Base-by-base conservation (phyloP, 1,140 invertebrate genomes). In the Drosophila malerkotliana region DNA sequence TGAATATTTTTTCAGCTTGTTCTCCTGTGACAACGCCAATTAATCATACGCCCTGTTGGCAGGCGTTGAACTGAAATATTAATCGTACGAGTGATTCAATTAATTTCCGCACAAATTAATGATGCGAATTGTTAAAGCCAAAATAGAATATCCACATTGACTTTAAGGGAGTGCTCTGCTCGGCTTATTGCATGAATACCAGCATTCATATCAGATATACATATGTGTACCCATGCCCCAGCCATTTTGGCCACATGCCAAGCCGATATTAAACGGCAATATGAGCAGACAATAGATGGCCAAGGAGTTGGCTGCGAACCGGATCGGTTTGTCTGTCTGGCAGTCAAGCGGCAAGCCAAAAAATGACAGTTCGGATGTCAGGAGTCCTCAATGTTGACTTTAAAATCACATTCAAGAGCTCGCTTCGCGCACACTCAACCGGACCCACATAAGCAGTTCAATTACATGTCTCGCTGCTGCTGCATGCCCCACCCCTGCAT, bases 361-460 rank as follows among this genome's bases (percentile, higher is more conserved):
- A 85, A 76, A 73, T 82, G 82, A 63, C 81, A 87, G 82, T 78
- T 85, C 83, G 73, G 77, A 72, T 88, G 83, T 85, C 82, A 85
- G 57, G 77, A 72, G 44, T 59, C 51, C 66, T 85, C 75, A 60
- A 78, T 79, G 83, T 88, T 85, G 78, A 76, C 83, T 85, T 85
- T 85, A 84, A 84, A 84, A 81, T 85, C 82, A 81, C 72, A 83
- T 83, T 84, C 53, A 82, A 82, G 64, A 75, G 75, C 37, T 55
- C 41, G 18, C 57, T 39, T 12, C n/a, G 28, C 39, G 51, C 28
- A 56, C 63, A 63, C 47, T 66, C 45, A 78, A 7, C 79, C 51
- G 54, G 47, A 49, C 48, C 34, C 15, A 56, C 39, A 61, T 71
- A 64, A 59, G 52, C 67, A 60, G 79, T 82, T 83, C 79, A 82